A percentile compares a stretch with the other conserved stretches of the same genome.
Conservation (phyloP, 2,797 vertebrate genomes). For the Sebastes trivittatus region DNA sequence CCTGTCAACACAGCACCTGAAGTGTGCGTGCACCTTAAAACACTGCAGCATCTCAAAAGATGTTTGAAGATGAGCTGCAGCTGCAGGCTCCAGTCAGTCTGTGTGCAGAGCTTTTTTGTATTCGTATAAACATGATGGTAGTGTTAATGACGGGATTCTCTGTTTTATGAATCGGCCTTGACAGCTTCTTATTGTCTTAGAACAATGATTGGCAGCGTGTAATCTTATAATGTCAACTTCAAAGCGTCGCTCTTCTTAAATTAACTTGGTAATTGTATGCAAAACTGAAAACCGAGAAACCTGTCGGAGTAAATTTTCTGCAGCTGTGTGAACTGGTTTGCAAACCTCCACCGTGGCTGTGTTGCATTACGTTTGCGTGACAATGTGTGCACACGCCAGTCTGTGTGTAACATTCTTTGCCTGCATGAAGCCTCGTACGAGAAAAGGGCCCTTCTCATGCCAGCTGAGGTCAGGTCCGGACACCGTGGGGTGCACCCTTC, state of each 20-base stretch:
- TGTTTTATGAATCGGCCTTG: not conserved
- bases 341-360: not conserved
- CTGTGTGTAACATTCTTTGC: conserved; percentile 47
- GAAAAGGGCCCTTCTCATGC: conserved; percentile 31
- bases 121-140: conserved; percentile 6
- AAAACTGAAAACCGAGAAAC: conserved; percentile 4
- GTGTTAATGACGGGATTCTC: not conserved
- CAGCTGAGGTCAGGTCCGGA: conserved; percentile 69
- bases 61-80: conserved; percentile 2
- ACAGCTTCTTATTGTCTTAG: not conserved
- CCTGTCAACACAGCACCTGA: conserved; percentile 27
- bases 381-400: not conserved
- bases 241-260: not conserved
- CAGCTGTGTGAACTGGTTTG: conserved; percentile 18
- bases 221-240: not conserved
- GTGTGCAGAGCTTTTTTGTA: not conserved
- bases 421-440: conserved; percentile 26
- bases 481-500: conserved; percentile 67
- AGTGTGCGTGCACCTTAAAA: not conserved
- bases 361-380: conserved; percentile 30
- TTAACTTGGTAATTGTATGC: not conserved
- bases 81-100: conserved; percentile 26
- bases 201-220: not conserved
- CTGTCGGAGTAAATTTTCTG: not conserved
- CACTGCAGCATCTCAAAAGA: not conserved